Percentiles rank a stretch among this genome's conserved stretches.
phyloP scores from a whole-genome alignment of 2,888 invertebrate species.

The Blastobasis lacticolella region DNA sequence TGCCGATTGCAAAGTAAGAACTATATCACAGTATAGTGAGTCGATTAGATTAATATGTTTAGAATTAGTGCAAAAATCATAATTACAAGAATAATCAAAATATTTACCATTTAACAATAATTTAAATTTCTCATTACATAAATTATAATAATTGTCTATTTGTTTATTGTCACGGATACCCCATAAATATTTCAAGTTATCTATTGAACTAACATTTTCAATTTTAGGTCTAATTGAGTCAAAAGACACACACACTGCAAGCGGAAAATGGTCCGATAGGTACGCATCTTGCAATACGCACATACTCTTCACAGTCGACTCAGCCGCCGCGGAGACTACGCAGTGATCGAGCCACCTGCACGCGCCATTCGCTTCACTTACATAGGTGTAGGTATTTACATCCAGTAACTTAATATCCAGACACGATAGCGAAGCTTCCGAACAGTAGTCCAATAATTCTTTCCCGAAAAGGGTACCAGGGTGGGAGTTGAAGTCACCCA shows the following conservation, averaged over 20 bases:
- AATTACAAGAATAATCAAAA: too few species aligned
- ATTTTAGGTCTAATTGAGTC: neutral
- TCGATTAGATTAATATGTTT: neutral
- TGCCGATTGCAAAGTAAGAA: neutral
- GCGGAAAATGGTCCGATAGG: conserved; percentile 1
- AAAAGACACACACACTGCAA: neutral
- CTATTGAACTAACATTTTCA: neutral
- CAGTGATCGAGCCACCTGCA: neutral
- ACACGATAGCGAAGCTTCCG: neutral
- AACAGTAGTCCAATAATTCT: neutral
- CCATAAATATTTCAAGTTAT: neutral
- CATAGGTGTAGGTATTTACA: neutral
- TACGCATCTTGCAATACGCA: neutral
- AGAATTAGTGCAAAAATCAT: neutral
- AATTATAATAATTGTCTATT: neutral
- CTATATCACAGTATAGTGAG: neutral
- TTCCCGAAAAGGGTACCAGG: conserved; percentile 1
- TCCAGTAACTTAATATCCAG: neutral
- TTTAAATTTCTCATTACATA: neutral
- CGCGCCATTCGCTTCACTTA: neutral
- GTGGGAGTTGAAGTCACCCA: conserved; percentile 1
- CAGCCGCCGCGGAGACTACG: neutral
- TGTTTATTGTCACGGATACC: neutral
- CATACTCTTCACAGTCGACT: neutral
- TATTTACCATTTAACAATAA: neutral